Evolutionary conservation across 2,888 invertebrate species (phyloP).

Genomic region (Altica lythri): DNA sequence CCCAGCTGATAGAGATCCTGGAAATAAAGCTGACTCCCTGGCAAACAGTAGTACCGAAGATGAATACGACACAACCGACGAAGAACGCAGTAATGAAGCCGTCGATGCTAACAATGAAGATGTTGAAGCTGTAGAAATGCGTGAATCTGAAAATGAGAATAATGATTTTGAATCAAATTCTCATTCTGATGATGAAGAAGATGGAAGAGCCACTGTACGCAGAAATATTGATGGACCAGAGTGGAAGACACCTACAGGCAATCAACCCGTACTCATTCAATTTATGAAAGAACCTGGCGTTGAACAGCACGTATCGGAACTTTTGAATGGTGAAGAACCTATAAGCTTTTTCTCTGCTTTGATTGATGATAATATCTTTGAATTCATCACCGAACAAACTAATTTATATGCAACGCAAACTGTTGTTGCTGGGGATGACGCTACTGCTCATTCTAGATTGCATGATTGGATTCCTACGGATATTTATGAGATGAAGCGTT

Average conservation of each 20-base stretch:
- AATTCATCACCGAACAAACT: constrained; percentile 31
- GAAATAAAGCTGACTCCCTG: too few relatives aligned
- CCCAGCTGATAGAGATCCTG: too few relatives aligned
- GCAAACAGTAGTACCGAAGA: too few relatives aligned
- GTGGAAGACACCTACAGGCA: constrained; percentile 5
- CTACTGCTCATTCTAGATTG: constrained; percentile 23
- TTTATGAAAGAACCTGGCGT: constrained; percentile 12
- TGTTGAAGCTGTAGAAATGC: too few relatives aligned
- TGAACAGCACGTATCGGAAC: constrained; percentile 3
- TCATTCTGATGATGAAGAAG: constrained; percentile 8
- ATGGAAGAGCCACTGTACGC: constrained; percentile 1
- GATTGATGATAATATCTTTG: constrained; percentile 29
- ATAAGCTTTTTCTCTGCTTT: constrained; percentile 10
- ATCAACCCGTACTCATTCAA: constrained; percentile 5
- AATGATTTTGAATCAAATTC: too few relatives aligned
- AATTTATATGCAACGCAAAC: constrained; percentile 33
- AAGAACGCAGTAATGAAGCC: too few relatives aligned
- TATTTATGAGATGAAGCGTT: constrained; percentile 16
- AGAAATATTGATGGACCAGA: constrained; percentile 10
- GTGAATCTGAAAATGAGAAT: too few relatives aligned
- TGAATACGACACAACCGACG: too few relatives aligned
- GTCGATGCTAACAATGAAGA: too few relatives aligned
- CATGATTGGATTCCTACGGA: constrained; percentile 25
- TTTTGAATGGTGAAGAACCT: constrained; percentile 7
- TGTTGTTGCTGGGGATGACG: constrained; percentile 22